A percentile compares a stretch with the other conserved stretches of the same genome.
Conservation (phyloP, 2,113 vertebrate genomes). For the Oostethus manadensis region DNA sequence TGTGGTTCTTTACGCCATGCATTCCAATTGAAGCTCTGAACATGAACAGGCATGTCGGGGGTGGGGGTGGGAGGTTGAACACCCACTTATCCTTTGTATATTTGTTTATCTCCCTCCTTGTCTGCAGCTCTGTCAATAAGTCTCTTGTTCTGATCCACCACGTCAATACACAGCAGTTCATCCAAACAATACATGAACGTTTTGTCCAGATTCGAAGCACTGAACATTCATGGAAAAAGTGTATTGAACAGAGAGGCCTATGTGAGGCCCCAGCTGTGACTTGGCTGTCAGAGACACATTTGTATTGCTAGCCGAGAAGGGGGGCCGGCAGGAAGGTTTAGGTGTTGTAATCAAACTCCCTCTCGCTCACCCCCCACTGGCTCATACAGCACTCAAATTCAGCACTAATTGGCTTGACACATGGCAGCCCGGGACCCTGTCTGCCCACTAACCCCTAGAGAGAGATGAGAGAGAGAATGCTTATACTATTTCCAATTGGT, state of each 20-base stretch:
- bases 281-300: slow-evolving; percentile 63
- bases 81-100: slow-evolving; percentile 49
- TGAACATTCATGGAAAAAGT: slow-evolving; percentile 29
- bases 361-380: slow-evolving; percentile 50
- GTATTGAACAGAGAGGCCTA: slow-evolving; percentile 34
- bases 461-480: slow-evolving; percentile 12
- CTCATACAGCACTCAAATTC: slow-evolving; percentile 58
- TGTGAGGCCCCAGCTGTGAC: slow-evolving; percentile 61
- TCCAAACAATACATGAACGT: slow-evolving; percentile 28
- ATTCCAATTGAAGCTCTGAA: slow-evolving; percentile 51
- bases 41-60: slow-evolving; percentile 46
- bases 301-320: slow-evolving; percentile 33
- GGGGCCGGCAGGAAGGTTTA: slow-evolving; percentile 65
- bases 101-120: slow-evolving; percentile 42
- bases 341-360: slow-evolving; percentile 67
- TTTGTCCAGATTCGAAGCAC: slow-evolving; percentile 13
- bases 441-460: slow-evolving; percentile 42
- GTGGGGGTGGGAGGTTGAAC: slow-evolving; percentile 25
- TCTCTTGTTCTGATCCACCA: slow-evolving; percentile 33
- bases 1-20: slow-evolving; percentile 59
- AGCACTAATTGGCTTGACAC: slow-evolving; percentile 64
- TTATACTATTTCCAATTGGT: slow-evolving; percentile 51
- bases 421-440: slow-evolving; percentile 51
- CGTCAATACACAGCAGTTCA: slow-evolving; percentile 23
- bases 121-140: slow-evolving; percentile 36